phyloP scores from a whole-genome alignment of 2,797 vertebrate species.

The Tarsius wallacei region DNA sequence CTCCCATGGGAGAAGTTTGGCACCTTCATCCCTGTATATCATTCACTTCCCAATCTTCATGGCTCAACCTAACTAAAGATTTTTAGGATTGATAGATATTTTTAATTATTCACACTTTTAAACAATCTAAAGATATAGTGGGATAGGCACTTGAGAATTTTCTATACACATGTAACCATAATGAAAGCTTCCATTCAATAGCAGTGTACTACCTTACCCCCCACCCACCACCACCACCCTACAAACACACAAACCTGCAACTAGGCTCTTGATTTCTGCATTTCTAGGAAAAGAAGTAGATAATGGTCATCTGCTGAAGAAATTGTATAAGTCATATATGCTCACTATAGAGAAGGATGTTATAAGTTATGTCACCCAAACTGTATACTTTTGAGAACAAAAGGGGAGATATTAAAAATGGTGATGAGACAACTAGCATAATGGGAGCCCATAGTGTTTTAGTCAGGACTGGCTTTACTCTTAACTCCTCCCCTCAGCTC shows the following conservation, averaged over 20 bases:
- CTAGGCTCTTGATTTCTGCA: not conserved
- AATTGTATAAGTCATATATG: not conserved
- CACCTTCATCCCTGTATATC: not conserved
- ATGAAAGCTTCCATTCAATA: not conserved
- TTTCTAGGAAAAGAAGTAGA: slow-evolving; percentile 20
- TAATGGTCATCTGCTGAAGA: not conserved
- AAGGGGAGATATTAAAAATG: not conserved
- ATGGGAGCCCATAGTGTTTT: not conserved
- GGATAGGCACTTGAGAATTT: not conserved
- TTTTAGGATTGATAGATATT: slow-evolving; percentile 19
- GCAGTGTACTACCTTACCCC: not conserved
- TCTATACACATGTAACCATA: not conserved
- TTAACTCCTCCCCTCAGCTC: not conserved
- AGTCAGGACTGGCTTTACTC: not conserved
- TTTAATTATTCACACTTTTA: not conserved
- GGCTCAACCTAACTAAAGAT: not conserved
- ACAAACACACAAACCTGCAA: not conserved
- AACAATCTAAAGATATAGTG: not conserved
- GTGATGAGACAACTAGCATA: not conserved
- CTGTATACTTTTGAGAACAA: not conserved
- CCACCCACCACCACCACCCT: not conserved
- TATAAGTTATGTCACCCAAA: not conserved
- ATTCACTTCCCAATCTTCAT: not conserved
- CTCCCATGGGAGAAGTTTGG: not conserved
- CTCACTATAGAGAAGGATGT: not conserved